phyloP scores from a whole-genome alignment of 92 coral and sea anemone genomes.

The Heteractis magnifica region DNA sequence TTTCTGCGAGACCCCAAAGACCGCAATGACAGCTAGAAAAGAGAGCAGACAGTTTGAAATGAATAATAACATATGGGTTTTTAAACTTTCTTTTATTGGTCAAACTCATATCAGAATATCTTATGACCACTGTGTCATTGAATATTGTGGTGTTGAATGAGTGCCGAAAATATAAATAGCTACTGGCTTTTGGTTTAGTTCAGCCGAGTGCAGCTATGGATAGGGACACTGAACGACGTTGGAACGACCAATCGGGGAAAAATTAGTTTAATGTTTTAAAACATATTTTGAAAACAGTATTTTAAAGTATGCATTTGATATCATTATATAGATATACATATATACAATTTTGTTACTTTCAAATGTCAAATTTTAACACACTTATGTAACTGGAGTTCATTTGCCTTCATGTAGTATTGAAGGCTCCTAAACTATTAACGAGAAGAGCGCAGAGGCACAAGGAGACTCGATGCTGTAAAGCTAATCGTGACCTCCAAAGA shows the following conservation, averaged over 20 bases:
- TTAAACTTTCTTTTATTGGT: not conserved
- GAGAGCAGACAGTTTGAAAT: not conserved
- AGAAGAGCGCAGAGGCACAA: not conserved
- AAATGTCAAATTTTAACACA: not conserved
- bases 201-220: too few relatives aligned
- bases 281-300: not conserved
- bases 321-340: not conserved
- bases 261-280: too few relatives aligned
- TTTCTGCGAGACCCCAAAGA: constrained; percentile 51
- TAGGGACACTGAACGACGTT: too few relatives aligned
- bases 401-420: not conserved
- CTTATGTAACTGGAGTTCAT: not conserved
- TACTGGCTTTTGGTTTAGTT: not conserved
- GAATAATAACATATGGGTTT: not conserved
- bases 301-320: not conserved
- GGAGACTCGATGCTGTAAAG: not conserved
- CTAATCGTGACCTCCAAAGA: not conserved
- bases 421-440: not conserved
- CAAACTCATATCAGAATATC: not conserved
- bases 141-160: constrained; percentile 6
- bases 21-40: constrained; percentile 58
- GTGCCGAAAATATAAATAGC: not conserved
- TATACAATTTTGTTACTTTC: not conserved
- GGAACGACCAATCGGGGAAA: too few relatives aligned
- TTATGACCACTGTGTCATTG: not conserved